Evolutionary conservation across 2,113 vertebrate genomes (phyloP), one percentile per base, ranked within the genome.

Genomic region (Rhodinocichla rosea): DNA sequence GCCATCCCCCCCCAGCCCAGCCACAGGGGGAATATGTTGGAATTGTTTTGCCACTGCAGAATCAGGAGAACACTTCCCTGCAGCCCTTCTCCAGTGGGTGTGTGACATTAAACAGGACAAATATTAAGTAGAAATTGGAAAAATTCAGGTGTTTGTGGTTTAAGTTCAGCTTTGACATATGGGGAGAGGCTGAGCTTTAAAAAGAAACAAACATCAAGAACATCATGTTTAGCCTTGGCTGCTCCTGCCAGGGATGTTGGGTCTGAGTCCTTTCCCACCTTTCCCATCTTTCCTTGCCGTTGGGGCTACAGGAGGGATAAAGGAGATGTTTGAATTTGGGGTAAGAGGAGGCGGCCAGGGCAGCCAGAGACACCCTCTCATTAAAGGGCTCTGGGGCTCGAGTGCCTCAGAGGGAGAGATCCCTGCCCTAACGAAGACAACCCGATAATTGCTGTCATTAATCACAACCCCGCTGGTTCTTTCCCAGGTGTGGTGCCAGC

Each of bases 21-120:
- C 27, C 5, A 0, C 4, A 4, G 21, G 4, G 47, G 24, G 11
- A 55, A 45, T 4, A 2, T 1, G 1, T 1, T 11, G 55, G 4
- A 21, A 2, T 8, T 4, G 7, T 40, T 79, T 6, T 52, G 44
- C 8, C 23, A 0, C 23, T 32, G 67, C 19, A 24, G 39, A 68
- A 40, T 77, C 6, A 2, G 81, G 42, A 2, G 9, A 20, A 28
- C 13, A 3, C 39, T 15, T 13, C 17, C 69, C 35, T 17, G 0
- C 19, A 26, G 73, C 85, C 77, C 6, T 33, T 17, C 37, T 39
- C 23, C 2, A 1, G 39, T 9, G 44, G 49, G 28, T 3, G 20
- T n/a, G 12, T 2, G 26, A 6, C 8, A 7, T 0, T 11, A 3
- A 52, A 8, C 39, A 27, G 11, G 37, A 40, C 3, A 7, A 17